Evolutionary conservation across 2,113 vertebrate genomes (phyloP).

Genomic region (Raja brachyura): DNA sequence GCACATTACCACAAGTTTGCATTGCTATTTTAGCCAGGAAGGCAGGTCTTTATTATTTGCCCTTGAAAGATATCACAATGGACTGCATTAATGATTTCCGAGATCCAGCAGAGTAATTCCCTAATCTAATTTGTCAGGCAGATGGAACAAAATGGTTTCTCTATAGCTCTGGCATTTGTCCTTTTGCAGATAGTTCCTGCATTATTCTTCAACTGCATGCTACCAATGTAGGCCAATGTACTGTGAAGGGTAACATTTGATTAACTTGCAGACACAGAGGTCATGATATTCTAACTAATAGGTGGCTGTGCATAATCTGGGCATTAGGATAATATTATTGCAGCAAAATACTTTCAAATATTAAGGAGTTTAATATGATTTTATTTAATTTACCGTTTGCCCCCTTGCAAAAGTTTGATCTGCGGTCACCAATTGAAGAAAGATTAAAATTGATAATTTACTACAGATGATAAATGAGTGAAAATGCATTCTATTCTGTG

Average conservation of each 20-base stretch:
- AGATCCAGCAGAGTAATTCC: conserved; percentile 13
- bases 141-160: conserved; percentile 21
- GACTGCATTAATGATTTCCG: not conserved
- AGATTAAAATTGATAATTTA: conserved; percentile 42
- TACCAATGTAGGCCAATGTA: conserved; percentile 48
- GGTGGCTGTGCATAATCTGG: not conserved
- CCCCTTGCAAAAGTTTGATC: conserved; percentile 38
- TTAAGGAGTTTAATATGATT: not conserved
- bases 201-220: conserved; percentile 46
- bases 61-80: conserved; percentile 16
- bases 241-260: conserved; percentile 45
- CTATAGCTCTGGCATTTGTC: not conserved
- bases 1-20: conserved; percentile 24
- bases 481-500: conserved; percentile 33
- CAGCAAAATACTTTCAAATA: not conserved
- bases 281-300: not conserved
- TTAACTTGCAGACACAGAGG: conserved; percentile 45
- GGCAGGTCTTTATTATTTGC: conserved; percentile 39
- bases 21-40: conserved; percentile 40
- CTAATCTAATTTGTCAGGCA: not conserved
- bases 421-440: conserved; percentile 35
- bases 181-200: conserved; percentile 37
- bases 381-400: not conserved
- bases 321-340: not conserved
- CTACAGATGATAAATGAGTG: not conserved